A percentile compares a stretch with the other conserved stretches of the same genome.
Evolutionary conservation across 2,113 vertebrate genomes (phyloP).

Genomic region (Tyrannus savana): DNA sequence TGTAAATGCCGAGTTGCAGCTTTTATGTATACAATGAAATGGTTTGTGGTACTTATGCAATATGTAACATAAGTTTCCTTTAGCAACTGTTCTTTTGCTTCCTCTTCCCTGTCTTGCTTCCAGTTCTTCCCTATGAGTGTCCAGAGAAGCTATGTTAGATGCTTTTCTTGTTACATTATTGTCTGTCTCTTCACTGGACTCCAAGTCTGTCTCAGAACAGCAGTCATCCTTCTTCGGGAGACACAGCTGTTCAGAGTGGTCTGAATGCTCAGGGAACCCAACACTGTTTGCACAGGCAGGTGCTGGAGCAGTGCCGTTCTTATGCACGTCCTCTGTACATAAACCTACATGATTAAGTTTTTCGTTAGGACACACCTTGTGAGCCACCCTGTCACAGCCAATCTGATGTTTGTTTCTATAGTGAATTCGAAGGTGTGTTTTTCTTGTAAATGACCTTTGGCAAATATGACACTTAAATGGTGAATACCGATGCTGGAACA

Average conservation of each 20-base stretch:
- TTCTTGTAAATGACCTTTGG: conserved; percentile 87
- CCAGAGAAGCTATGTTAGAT: conserved; percentile 60
- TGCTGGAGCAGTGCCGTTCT: conserved; percentile 17
- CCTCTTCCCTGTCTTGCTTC: conserved; percentile 82
- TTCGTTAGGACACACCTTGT: conserved; percentile 70
- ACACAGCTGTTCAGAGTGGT: conserved; percentile 50
- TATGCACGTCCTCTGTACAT: conserved; percentile 57
- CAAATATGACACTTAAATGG: conserved; percentile 95
- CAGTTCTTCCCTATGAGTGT: conserved; percentile 74
- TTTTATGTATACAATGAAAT: conserved; percentile 94
- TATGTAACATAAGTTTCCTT: conserved; percentile 91
- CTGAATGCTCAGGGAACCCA: conserved; percentile 42
- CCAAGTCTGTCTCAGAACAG: conserved; percentile 78
- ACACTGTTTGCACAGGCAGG: not conserved
- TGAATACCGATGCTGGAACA: conserved; percentile 86
- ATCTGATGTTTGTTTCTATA: conserved; percentile 87
- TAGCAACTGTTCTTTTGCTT: conserved; percentile 87
- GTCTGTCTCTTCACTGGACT: conserved; percentile 78
- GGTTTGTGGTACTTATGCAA: conserved; percentile 93
- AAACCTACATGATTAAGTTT: conserved; percentile 69
- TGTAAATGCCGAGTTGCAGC: conserved; percentile 89
- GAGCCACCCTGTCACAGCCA: conserved; percentile 69
- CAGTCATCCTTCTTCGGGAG: conserved; percentile 75
- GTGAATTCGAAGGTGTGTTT: conserved; percentile 86
- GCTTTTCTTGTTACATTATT: conserved; percentile 55